Percentiles rank a stretch among this genome's conserved stretches.
phyloP scores from a whole-genome alignment of 2,888 invertebrate species.

The Imbricaverruca yamaguchii region DNA sequence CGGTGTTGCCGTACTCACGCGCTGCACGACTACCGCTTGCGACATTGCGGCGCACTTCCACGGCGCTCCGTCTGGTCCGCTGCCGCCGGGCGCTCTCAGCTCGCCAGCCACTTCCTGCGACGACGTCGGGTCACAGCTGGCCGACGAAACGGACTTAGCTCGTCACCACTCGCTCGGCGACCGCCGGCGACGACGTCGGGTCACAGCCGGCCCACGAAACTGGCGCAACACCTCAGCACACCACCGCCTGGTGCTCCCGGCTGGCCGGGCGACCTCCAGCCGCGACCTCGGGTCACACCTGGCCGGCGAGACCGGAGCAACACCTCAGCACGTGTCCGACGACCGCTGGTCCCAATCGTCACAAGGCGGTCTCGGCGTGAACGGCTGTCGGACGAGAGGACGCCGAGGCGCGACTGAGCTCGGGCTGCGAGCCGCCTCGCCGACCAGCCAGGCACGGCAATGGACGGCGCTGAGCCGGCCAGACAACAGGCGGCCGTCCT shows the following conservation, averaged over 20 bases:
- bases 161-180: no score
- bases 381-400: neutral
- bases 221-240: no score
- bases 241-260: neutral
- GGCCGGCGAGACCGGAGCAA: neutral
- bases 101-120: no score
- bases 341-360: neutral
- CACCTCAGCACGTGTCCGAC: neutral
- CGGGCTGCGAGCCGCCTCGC: neutral
- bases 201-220: no score
- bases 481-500: neutral
- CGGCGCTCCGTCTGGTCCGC: no score
- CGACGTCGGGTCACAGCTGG: no score
- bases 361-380: neutral
- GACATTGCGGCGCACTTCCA: neutral
- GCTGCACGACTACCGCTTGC: neutral
- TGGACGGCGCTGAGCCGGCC: no score
- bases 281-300: neutral
- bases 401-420: neutral
- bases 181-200: no score
- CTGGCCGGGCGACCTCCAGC: neutral
- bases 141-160: no score
- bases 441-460: no score
- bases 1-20: neutral
- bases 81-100: no score